A percentile compares a stretch with the other conserved stretches of the same genome.
phyloP scores from a whole-genome alignment of 2,888 invertebrate genomes.

The Scaptomyza flava region DNA sequence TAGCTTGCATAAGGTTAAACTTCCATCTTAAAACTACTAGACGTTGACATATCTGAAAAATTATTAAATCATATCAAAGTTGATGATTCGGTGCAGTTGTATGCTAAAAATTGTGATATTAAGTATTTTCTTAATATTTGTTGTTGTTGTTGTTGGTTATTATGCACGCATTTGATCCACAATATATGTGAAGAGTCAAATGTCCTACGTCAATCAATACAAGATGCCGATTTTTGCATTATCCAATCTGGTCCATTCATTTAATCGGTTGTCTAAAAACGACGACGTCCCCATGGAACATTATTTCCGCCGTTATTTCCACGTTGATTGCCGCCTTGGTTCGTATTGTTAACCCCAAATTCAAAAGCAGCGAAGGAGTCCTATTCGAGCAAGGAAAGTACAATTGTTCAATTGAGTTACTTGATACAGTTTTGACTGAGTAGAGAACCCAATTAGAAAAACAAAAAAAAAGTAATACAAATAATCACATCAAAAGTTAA shows the following conservation, averaged over 20 bases:
- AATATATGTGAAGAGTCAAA: constrained; percentile 30
- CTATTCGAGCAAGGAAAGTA: constrained; percentile 75
- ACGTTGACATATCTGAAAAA: constrained; percentile 27
- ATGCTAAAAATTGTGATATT: constrained; percentile 1
- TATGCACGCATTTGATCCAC: constrained; percentile 7
- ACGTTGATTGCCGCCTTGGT: constrained; percentile 82
- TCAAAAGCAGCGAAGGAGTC: constrained; percentile 83
- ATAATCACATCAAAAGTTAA: neutral
- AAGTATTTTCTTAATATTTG: constrained; percentile 9
- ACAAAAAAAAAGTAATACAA: constrained; percentile 7
- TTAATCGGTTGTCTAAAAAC: constrained; percentile 78
- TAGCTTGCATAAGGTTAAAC: neutral
- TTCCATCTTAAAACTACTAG: constrained; percentile 14
- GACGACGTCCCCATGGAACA: constrained; percentile 84
- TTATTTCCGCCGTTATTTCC: constrained; percentile 82
- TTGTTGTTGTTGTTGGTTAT: constrained; percentile 7
- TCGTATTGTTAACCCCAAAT: constrained; percentile 84
- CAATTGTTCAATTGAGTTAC: constrained; percentile 70
- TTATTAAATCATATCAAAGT: constrained; percentile 21
- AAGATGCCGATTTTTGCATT: constrained; percentile 11
- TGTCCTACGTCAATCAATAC: constrained; percentile 14
- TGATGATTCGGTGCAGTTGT: constrained; percentile 3
- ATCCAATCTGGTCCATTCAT: constrained; percentile 17
- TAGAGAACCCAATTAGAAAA: constrained; percentile 17
- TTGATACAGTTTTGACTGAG: constrained; percentile 27